Conservation (phyloP, 2,888 invertebrate genomes). For the Mythimna impura region DNA sequence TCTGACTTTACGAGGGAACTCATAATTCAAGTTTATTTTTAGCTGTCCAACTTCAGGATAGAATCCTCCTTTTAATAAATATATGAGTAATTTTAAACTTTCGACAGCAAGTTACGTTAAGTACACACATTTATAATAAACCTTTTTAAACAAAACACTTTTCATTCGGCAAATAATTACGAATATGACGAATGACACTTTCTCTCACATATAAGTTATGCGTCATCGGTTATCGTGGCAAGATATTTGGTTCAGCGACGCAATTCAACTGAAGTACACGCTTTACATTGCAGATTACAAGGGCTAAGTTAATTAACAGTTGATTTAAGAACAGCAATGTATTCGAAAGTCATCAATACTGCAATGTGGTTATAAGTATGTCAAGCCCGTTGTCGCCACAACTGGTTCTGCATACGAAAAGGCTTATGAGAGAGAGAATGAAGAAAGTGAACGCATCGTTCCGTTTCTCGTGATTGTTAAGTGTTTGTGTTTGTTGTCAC, state of each 20-base stretch:
- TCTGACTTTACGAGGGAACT: no score
- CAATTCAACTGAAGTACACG: conserved; percentile 18
- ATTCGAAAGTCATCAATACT: conserved; percentile 40
- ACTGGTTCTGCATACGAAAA: conserved; percentile 80
- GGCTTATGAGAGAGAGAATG: conserved; percentile 69
- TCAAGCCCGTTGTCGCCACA: conserved; percentile 70
- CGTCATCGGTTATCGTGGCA: conserved; percentile 65
- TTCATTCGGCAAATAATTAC: conserved; percentile 66
- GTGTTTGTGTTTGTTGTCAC: conserved; percentile 53
- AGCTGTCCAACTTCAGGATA: neutral
- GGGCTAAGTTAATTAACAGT: neutral
- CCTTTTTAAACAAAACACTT: conserved; percentile 27
- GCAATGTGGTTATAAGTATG: conserved; percentile 69
- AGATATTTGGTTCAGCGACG: conserved; percentile 40
- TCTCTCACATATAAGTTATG: conserved; percentile 69
- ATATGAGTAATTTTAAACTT: neutral
- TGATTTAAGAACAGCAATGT: conserved; percentile 64
- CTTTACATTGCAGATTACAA: conserved; percentile 56
- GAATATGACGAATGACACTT: conserved; percentile 71
- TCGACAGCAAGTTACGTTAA: conserved; percentile 10
- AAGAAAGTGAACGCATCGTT: conserved; percentile 80
- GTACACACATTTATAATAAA: neutral
- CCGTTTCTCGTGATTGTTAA: conserved; percentile 64
- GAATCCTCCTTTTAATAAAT: neutral
- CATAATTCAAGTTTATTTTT: no score